Percentiles rank a stretch among this genome's conserved stretches.
Conservation (phyloP, 2,888 invertebrate species). For the Uropetala carovei region DNA sequence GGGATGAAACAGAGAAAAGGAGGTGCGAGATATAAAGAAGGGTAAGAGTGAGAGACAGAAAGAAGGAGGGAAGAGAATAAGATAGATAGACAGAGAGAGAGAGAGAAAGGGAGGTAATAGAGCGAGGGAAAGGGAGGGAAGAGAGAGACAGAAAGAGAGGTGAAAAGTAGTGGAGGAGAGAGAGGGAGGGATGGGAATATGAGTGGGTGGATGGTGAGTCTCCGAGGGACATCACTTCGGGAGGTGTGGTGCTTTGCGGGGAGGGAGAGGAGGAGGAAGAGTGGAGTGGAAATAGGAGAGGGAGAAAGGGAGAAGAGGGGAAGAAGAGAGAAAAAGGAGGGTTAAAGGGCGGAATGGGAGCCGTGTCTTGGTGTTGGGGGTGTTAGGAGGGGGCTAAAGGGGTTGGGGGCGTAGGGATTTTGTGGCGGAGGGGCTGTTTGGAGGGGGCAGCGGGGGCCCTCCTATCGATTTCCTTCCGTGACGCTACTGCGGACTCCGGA, state of each 20-base stretch:
- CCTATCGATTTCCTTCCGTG: slow-evolving; percentile 40
- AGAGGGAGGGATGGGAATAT: not conserved
- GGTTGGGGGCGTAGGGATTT: not conserved
- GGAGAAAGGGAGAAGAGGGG: not conserved
- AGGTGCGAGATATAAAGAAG: not conserved
- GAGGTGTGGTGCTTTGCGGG: not conserved
- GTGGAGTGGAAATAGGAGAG: not conserved
- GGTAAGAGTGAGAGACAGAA: not conserved
- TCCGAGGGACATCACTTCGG: not conserved
- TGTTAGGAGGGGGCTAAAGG: not conserved
- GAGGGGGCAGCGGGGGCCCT: not conserved
- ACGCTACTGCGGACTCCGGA: not conserved
- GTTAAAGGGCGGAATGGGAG: not conserved
- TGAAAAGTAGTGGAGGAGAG: not conserved
- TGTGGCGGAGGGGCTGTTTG: not conserved
- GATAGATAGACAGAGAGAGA: not conserved
- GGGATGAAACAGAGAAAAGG: not conserved
- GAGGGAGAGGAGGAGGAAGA: not conserved
- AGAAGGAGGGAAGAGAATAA: not conserved
- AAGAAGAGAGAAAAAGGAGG: not conserved
- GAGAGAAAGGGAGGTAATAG: not conserved
- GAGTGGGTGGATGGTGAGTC: not conserved
- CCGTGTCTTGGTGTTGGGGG: not conserved
- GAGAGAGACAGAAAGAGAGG: not conserved
- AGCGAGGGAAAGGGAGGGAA: not conserved